These are phyloP conservation scores for Allobates femoralis DNA, from an alignment of 2,797 vertebrate species.

Conservation along the genomic window DNA sequence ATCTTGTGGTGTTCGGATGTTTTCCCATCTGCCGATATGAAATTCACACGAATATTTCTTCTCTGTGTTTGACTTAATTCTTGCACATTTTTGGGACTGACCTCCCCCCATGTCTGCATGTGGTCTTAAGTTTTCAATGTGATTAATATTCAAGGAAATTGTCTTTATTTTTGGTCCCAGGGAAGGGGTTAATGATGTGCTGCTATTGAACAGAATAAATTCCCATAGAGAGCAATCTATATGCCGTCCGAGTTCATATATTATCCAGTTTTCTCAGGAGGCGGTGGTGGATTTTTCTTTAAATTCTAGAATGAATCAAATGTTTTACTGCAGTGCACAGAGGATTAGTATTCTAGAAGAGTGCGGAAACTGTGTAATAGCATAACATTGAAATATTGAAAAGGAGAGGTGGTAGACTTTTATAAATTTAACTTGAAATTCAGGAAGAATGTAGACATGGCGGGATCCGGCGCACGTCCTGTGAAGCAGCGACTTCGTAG, in stretches of 20 bases:
- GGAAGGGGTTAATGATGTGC: background rate
- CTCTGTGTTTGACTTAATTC: background rate
- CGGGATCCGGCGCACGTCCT: background rate
- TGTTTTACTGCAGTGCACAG: conserved; percentile 43
- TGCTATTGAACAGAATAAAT: background rate
- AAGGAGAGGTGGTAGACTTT: conserved; percentile 18
- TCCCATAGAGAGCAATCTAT: background rate
- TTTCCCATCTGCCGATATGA: background rate
- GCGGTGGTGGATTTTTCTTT: conserved; percentile 21
- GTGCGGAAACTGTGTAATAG: conserved; percentile 42
- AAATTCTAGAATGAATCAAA: conserved; percentile 39
- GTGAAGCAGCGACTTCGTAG: background rate
- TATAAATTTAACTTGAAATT: conserved; percentile 38
- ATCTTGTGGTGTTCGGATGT: no score
- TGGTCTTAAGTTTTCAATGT: background rate
- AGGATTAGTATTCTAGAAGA: conserved; percentile 37
- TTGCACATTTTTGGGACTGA: background rate
- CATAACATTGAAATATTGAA: conserved; percentile 32
- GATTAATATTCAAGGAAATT: background rate
- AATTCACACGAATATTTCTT: background rate
- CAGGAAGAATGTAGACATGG: background rate
- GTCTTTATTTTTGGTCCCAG: background rate
- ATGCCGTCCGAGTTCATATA: background rate
- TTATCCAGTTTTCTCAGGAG: conserved; percentile 12
- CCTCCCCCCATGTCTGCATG: background rate